Percentiles rank a stretch among this genome's conserved stretches.
phyloP scores from a whole-genome alignment of 2,797 vertebrate genomes.

The Anguilla obscura region DNA sequence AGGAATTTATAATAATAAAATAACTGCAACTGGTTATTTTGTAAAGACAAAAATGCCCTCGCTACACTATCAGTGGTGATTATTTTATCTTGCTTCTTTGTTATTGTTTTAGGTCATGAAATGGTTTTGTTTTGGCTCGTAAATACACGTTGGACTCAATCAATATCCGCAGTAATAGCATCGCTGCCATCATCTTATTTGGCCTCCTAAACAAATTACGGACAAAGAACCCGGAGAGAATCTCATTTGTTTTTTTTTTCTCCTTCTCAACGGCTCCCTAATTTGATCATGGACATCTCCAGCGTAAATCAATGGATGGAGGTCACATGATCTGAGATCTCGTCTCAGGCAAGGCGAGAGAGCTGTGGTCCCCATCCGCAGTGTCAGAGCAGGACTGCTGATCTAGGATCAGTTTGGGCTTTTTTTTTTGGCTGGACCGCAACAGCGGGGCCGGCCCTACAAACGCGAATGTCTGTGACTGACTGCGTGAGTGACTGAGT shows the following conservation, averaged over 20 bases:
- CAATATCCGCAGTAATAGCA: slow-evolving; percentile 3
- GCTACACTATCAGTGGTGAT: background rate
- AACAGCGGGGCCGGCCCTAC: too few species aligned
- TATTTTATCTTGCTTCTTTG: background rate
- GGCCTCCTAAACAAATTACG: background rate
- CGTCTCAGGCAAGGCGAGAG: background rate
- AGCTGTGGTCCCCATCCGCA: background rate
- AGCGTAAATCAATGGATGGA: background rate
- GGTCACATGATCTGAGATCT: background rate
- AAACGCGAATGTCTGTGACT: too few species aligned
- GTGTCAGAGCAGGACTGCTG: background rate
- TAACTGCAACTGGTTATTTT: background rate
- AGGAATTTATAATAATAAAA: background rate
- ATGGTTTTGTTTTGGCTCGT: background rate
- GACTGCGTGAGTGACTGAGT: too few species aligned
- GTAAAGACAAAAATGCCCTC: background rate
- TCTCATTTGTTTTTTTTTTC: background rate
- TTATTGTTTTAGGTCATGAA: background rate
- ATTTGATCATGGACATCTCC: background rate
- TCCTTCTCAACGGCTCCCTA: background rate
- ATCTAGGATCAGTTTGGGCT: background rate
- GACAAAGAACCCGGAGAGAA: background rate
- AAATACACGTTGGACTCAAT: background rate
- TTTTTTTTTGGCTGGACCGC: too few species aligned
- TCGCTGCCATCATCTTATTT: background rate